Evolutionary conservation across 37 sponge, comb jelly and placozoan species (phyloP), one percentile per base, ranked within the genome.

Genomic region (Halisarca cf. caerulea): DNA sequence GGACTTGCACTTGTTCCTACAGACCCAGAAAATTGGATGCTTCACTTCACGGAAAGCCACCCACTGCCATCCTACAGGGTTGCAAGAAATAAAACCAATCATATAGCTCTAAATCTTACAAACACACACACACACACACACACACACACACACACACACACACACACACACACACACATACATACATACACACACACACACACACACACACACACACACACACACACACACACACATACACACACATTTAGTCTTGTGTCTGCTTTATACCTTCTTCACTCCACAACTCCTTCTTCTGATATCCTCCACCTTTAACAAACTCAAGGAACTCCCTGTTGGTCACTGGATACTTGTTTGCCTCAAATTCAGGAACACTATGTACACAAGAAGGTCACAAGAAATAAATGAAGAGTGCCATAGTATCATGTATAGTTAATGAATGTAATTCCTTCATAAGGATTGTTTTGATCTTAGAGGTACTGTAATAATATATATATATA

Each of bases 11-110:
- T 81, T 86, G 17, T 90, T 64, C 14, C 41, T 32, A 71, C 96
- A 96, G 43, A 96, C 94, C 96, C 96, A 96, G 90, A 96, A 96
- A 27, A 75, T 70, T 28, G 96, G 96, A 80, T 96, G 96, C 23
- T 9, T 57, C 0, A 91, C 92, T 35, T 86, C 32, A 5, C 95
- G 59, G 58, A 80, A 93, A 36, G 72, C 38, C 11, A 87, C 86
- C 96, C 96, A 96, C 47, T 91, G 30, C 96, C 96, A 96, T 58
- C 96, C 94, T 94, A 17, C 1, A 24, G 35, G 51, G 64, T 20
- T 71, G 28, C 5, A 71, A 7, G 37, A 32, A 37, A 23, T 64
- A 17, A 55, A 55, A 20, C 17, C 57, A 55, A 55, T 55, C 17
- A 55, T n/a, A n/a, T n/a, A n/a, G n/a, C n/a, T n/a, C n/a, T n/a